A percentile compares a stretch with the other conserved stretches of the same genome.
These are phyloP conservation scores for Papilio protenor DNA, from an alignment of 2,888 invertebrate genomes.

Conservation along the genomic window DNA sequence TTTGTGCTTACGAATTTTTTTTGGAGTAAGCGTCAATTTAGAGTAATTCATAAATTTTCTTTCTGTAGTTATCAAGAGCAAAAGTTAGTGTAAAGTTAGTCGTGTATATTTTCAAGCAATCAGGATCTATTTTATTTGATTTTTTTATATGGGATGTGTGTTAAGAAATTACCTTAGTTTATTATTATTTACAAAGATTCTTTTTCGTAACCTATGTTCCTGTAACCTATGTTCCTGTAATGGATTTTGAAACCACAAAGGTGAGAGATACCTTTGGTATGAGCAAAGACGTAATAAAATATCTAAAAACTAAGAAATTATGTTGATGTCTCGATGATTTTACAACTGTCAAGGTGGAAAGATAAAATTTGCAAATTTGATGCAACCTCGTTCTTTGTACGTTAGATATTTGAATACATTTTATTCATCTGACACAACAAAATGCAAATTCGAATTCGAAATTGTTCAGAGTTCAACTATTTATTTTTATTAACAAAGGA, in stretches of 20 bases:
- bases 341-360: conserved; percentile 34
- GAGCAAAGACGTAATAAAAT: conserved; percentile 1
- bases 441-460: conserved; percentile 36
- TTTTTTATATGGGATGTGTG: background rate
- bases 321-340: conserved; percentile 27
- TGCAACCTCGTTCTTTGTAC: conserved; percentile 25
- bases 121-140: too few species aligned
- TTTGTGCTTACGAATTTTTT: too few species aligned
- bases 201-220: background rate
- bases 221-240: background rate
- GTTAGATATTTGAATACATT: conserved; percentile 33
- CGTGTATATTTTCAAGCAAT: too few species aligned
- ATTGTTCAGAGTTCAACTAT: conserved; percentile 25
- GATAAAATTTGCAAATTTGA: conserved; percentile 35
- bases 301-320: conserved; percentile 5
- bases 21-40: too few species aligned
- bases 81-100: too few species aligned
- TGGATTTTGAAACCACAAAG: background rate
- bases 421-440: conserved; percentile 33
- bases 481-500: conserved; percentile 21
- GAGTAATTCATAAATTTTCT: too few species aligned
- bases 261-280: background rate
- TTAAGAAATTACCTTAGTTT: background rate
- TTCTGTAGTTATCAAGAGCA: too few species aligned
- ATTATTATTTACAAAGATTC: background rate